phyloP scores from a whole-genome alignment of 2,797 vertebrate species.

The Mastacembelus armatus region DNA sequence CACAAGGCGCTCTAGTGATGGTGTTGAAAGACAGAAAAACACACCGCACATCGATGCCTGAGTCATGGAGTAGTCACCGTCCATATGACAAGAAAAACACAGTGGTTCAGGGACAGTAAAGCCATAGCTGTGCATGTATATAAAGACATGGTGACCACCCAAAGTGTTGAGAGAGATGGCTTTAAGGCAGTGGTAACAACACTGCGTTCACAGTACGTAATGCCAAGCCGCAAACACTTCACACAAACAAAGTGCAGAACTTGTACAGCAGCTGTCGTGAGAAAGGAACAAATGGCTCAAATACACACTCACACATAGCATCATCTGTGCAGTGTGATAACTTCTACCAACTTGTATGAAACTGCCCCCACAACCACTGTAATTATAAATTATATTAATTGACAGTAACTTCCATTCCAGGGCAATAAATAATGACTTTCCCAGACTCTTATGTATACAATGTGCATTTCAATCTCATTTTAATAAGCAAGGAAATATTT shows the following conservation, averaged over 20 bases:
- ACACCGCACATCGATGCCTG: not conserved
- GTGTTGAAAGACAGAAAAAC: conserved; percentile 31
- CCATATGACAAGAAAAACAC: not conserved
- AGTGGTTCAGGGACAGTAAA: not conserved
- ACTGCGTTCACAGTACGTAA: conserved; percentile 40
- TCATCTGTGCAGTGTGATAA: conserved; percentile 57
- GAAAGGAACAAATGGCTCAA: conserved; percentile 68
- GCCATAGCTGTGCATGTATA: not conserved
- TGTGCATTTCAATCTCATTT: conserved; percentile 3
- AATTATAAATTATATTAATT: conserved; percentile 17
- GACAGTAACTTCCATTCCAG: conserved; percentile 5
- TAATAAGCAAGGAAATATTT: not conserved
- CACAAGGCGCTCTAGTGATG: not conserved
- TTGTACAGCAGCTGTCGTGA: conserved; percentile 74
- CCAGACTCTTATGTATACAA: too few relatives aligned
- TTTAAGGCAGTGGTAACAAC: conserved; percentile 40
- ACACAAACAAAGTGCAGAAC: conserved; percentile 69
- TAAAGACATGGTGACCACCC: conserved; percentile 34
- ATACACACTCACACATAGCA: conserved; percentile 42
- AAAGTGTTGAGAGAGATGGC: conserved; percentile 42
- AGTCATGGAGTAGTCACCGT: conserved; percentile 6
- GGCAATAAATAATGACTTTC: conserved; percentile 11
- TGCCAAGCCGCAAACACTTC: conserved; percentile 65
- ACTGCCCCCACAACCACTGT: conserved; percentile 38
- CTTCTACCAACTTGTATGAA: conserved; percentile 38